Percentiles rank a stretch among this genome's conserved stretches.
phyloP scores from a whole-genome alignment of 2,888 invertebrate species.

The Ophioninae sp. region DNA sequence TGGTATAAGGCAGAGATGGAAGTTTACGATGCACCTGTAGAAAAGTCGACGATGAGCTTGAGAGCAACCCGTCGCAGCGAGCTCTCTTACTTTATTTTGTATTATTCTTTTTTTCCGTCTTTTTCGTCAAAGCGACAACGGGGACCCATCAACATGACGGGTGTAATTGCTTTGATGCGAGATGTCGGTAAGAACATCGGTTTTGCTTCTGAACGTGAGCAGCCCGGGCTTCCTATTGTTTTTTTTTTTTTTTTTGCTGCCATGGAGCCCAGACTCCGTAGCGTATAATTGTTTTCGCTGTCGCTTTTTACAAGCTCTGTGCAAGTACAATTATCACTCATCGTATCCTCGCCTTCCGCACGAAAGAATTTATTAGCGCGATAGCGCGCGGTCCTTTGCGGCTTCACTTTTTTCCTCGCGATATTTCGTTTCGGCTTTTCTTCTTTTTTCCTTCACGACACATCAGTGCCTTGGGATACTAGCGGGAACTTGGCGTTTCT shows the following conservation, averaged over 20 bases:
- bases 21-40: conserved; percentile 58
- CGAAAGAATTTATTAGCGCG: background rate
- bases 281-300: background rate
- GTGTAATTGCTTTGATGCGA: conserved; percentile 49
- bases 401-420: background rate
- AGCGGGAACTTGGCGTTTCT: background rate
- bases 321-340: background rate
- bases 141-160: conserved; percentile 40
- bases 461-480: background rate
- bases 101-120: conserved; percentile 8
- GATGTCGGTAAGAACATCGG: conserved; percentile 45
- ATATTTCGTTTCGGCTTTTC: background rate
- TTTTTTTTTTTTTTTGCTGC: background rate
- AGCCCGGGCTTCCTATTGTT: background rate
- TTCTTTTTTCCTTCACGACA: background rate
- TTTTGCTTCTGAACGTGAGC: background rate
- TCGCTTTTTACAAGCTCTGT: background rate
- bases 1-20: conserved; percentile 29
- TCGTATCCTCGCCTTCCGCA: background rate
- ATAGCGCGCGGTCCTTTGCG: background rate
- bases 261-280: background rate
- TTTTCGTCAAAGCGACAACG: conserved; percentile 6
- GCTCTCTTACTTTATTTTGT: background rate
- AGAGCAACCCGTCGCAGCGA: conserved; percentile 6
- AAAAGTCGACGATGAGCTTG: conserved; percentile 26